phyloP scores from a whole-genome alignment of 2,797 vertebrate genomes.

The Lithobates pipiens region DNA sequence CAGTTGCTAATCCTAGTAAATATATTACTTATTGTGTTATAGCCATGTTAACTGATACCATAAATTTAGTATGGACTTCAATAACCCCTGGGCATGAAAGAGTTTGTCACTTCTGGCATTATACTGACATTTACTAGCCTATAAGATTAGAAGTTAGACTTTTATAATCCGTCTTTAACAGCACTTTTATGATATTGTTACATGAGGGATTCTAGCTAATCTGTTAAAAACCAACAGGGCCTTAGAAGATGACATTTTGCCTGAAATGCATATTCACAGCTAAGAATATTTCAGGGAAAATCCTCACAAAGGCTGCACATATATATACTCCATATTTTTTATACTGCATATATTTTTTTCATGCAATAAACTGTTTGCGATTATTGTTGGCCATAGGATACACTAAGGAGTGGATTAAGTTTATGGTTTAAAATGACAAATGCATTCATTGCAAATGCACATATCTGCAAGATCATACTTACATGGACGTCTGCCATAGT shows the following conservation, averaged over 20 bases:
- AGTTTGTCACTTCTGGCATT: not conserved
- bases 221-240: not conserved
- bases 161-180: not conserved
- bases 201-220: not conserved
- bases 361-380: no score
- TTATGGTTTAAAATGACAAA: no score
- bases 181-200: not conserved
- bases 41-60: no score
- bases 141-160: not conserved
- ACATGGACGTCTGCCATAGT: no score
- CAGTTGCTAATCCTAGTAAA: no score
- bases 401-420: no score
- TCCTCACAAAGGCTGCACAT: not conserved
- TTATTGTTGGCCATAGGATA: no score
- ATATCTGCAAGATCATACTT: no score
- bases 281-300: not conserved
- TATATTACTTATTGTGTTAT: no score
- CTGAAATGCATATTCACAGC: not conserved
- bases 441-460: no score
- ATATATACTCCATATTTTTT: not conserved
- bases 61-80: no score
- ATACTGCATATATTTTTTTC: not conserved
- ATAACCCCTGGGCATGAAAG: no score
- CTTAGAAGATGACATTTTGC: not conserved
- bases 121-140: not conserved